Percentiles rank a stretch among this genome's conserved stretches.
Conservation (phyloP, 2,888 invertebrate genomes). For the Lithophane socia region DNA sequence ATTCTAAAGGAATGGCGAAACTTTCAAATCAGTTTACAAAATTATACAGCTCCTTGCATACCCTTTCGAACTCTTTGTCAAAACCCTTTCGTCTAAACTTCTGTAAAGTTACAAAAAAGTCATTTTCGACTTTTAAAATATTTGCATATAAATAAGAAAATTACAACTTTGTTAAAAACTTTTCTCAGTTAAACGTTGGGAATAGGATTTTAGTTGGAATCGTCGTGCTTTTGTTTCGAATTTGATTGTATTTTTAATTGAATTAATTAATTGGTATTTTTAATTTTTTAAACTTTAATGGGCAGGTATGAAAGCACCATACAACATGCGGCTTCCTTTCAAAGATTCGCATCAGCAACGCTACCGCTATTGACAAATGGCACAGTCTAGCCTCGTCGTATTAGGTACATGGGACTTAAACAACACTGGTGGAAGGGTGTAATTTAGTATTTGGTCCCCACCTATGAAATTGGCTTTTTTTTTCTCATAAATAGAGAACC, state of each 20-base stretch:
- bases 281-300: not conserved
- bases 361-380: too few species aligned
- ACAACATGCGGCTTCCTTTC: too few species aligned
- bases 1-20: not conserved
- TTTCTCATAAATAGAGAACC: too few species aligned
- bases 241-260: constrained; percentile 12
- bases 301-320: too few species aligned
- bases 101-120: constrained; percentile 56
- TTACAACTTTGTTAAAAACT: constrained; percentile 58
- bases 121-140: constrained; percentile 57
- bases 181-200: constrained; percentile 43
- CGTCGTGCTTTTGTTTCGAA: constrained; percentile 17
- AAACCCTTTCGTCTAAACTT: constrained; percentile 53
- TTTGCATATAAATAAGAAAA: constrained; percentile 70
- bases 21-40: constrained; percentile 26
- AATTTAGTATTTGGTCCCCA: too few species aligned
- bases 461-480: too few species aligned
- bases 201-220: constrained; percentile 25
- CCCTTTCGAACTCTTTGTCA: constrained; percentile 34
- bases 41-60: constrained; percentile 21
- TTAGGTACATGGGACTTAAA: too few species aligned
- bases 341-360: too few species aligned
- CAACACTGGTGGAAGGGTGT: too few species aligned
- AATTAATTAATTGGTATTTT: constrained; percentile 8
- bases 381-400: too few species aligned